Base-by-base conservation (phyloP, 1,140 invertebrate species). In the Drosophila athabasca region DNA sequence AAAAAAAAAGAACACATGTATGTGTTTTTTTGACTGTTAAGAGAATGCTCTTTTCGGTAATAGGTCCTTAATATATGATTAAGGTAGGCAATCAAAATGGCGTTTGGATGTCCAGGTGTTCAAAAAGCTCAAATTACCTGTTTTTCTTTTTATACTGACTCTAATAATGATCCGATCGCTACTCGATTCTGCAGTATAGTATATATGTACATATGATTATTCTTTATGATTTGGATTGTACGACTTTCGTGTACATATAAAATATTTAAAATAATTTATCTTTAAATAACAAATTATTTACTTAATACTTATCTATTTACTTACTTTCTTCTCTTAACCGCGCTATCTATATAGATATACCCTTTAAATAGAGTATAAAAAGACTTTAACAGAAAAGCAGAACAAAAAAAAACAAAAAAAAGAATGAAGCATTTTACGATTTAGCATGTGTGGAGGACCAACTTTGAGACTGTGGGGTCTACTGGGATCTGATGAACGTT, bases 361-460 rank as follows among this genome's bases (percentile, higher is more conserved):
- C 39, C 24, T 11, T 2, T 2, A 46, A n/a, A 43, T 8, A 74
- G 61, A 17, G 61, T 74, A 53, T 65, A 43, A 46, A n/a, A 66
- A 66, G 72, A 85, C 74, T 84, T 82, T 74, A 65, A 65, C 70
- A 53, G 19, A 43, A 68, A 74, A 57, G 65, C 41, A 67, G 62
- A 61, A 68, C 62, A 44, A 50, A 58, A 59, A 75, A 75, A 69
- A 54, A 43, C 8, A 43, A 7, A 17, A 5, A 50, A 48, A 50
- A 54, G 69, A 55, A 48, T 62, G 81, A 62, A 82, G 66, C 78
- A 69, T 85, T 85, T 85, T 85, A 85, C 83, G 82, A 88, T 85
- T 87, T 75, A 68, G 51, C 78, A 78, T 85, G 76, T 85, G 82
- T 67, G 82, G 35, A 8, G 9, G 35, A 39, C 57, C 46, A 35